A percentile compares a stretch with the other conserved stretches of the same genome.
These are phyloP conservation scores for Drosophila mettleri DNA, from an alignment of 2,888 invertebrate genomes.

Conservation along the genomic window DNA sequence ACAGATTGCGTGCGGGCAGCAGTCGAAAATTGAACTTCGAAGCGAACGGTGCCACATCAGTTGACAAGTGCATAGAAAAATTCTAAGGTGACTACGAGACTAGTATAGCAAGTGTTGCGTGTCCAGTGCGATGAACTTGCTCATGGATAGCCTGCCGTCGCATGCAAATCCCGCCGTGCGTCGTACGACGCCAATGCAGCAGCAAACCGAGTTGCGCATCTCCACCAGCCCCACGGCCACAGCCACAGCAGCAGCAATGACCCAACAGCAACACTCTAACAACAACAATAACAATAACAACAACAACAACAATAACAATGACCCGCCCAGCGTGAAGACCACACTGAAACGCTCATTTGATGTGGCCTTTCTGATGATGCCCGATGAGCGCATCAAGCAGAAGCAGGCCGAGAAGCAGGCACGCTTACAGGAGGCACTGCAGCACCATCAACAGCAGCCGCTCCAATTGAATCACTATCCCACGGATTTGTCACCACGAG, in stretches of 20 bases:
- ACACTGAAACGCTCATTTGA: constrained; percentile 93
- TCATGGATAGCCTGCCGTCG: constrained; percentile 87
- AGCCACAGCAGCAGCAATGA: constrained; percentile 37
- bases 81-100: not conserved
- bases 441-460: constrained; percentile 79
- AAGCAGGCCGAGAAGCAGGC: constrained; percentile 85
- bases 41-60: constrained; percentile 55
- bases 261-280: constrained; percentile 55
- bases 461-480: constrained; percentile 69
- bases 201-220: constrained; percentile 65
- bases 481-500: constrained; percentile 84
- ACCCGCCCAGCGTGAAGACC: constrained; percentile 79
- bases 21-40: constrained; percentile 83
- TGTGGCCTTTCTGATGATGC: constrained; percentile 95
- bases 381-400: constrained; percentile 91
- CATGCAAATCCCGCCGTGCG: constrained; percentile 63
- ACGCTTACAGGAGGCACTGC: constrained; percentile 85
- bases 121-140: constrained; percentile 85
- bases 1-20: constrained; percentile 84
- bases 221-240: constrained; percentile 39
- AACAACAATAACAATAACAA: constrained; percentile 81
- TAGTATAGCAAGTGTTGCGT: constrained; percentile 14
- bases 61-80: constrained; percentile 31
- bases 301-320: constrained; percentile 78
- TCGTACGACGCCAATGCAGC: constrained; percentile 61